These are phyloP conservation scores for Tholera decimalis DNA, from an alignment of 2,888 invertebrate genomes.

Conservation along the genomic window DNA sequence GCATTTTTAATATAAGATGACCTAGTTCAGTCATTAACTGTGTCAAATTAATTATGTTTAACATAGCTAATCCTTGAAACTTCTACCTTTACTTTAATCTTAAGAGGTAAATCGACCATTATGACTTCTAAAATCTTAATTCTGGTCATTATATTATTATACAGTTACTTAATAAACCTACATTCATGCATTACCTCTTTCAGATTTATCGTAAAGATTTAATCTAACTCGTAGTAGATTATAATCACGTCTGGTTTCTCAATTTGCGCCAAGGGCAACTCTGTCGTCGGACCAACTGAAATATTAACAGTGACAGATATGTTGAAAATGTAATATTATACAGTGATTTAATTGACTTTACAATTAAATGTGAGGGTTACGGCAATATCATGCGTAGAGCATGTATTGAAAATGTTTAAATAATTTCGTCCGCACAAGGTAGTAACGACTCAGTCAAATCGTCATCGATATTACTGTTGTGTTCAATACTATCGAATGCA, in stretches of 20 bases:
- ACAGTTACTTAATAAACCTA: constrained; percentile 55
- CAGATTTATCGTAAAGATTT: constrained; percentile 48
- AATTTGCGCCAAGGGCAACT: constrained; percentile 19
- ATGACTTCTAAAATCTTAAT: constrained; percentile 54
- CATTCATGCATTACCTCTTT: constrained; percentile 43
- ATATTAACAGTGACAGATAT: constrained; percentile 67
- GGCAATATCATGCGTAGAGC: constrained; percentile 40
- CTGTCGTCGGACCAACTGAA: constrained; percentile 30
- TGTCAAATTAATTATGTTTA: constrained; percentile 25
- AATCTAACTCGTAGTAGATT: constrained; percentile 12
- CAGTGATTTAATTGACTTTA: constrained; percentile 73
- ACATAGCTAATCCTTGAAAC: constrained; percentile 31
- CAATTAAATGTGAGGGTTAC: constrained; percentile 45
- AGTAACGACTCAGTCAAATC: constrained; percentile 37
- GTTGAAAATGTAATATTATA: constrained; percentile 68
- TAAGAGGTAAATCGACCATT: constrained; percentile 53
- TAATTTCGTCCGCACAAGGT: constrained; percentile 24
- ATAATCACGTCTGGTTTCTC: constrained; percentile 11
- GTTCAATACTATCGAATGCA: constrained; percentile 20
- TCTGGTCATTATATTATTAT: constrained; percentile 44
- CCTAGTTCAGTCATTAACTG: constrained; percentile 36
- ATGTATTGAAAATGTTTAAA: constrained; percentile 45
- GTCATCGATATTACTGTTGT: constrained; percentile 52
- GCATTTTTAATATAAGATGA: constrained; percentile 18
- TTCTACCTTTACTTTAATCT: constrained; percentile 39